Base-by-base conservation (phyloP, 2,888 invertebrate genomes). In the Hirtodrosophila histrioides region DNA sequence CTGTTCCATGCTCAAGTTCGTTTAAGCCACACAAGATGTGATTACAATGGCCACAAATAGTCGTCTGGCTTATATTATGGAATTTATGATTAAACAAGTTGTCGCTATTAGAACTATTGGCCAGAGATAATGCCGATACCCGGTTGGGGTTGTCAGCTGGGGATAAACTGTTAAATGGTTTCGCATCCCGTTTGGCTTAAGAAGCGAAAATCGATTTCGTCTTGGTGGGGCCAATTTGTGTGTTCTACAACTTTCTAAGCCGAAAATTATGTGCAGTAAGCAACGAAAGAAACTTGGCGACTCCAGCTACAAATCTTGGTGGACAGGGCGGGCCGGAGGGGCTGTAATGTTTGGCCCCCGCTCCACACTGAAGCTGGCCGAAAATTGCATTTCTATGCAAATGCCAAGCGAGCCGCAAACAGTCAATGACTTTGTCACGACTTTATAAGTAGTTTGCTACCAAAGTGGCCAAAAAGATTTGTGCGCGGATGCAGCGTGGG, bases 341-440 rank as follows among this genome's bases (percentile, higher is more conserved):
- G 44, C 27, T 27, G 17, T 17, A n/a, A n/a, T n/a, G n/a, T n/a
- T n/a, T n/a, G n/a, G n/a, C 27, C 27, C 27, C 27, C 27, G 27
- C 8, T 31, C 57, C 49, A 49, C 43, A 57, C 56, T 72, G 61
- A 65, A 72, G 81, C 68, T 82, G 77, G 69, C 64, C 83, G 83
- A 85, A 82, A 84, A 84, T 87, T 87, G 88, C 83, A 84, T 84
- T 84, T 87, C 83, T 85, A 84, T 84, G 83, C 88, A 84, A 84
- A 84, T 84, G 78, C 78, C 51, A 75, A 69, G 41, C 60, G 65
- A 70, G 72, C 72, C 65, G 70, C 80, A 83, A 77, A 86, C 79
- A 82, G 86, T 85, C 83, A 79, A 87, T 84, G 88, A 85, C 86
- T 84, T 87, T 77, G 83, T 82, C 83, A 84, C 86, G 88, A 84